Evolutionary conservation across 1,140 invertebrate species (phyloP).

Genomic region (Psix sp.): DNA sequence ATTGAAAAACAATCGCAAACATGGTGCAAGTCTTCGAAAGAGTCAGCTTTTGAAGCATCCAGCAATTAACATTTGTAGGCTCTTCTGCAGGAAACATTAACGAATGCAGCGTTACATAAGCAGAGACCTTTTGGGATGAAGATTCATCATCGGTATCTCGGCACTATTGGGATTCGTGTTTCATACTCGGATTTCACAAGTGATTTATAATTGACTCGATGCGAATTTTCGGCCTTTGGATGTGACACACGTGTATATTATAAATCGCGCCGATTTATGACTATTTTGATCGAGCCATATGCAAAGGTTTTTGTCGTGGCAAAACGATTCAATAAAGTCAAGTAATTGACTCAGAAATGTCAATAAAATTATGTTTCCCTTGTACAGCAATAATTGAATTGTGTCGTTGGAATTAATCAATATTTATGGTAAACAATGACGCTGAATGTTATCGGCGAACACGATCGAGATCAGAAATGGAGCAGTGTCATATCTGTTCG

Average conservation of each 20-base stretch:
- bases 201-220: conserved; percentile 42
- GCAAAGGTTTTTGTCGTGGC: background rate
- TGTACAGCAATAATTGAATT: conserved; percentile 58
- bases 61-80: conserved; percentile 25
- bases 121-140: conserved; percentile 29
- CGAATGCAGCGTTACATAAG: conserved; percentile 17
- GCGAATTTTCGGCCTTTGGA: conserved; percentile 18
- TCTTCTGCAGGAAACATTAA: conserved; percentile 4
- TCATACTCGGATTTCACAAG: conserved; percentile 19
- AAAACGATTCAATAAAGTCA: conserved; percentile 39
- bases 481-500: conserved; percentile 44
- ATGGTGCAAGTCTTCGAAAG: too few relatives aligned
- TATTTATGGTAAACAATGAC: conserved; percentile 59
- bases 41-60: background rate
- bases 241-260: conserved; percentile 6
- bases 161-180: conserved; percentile 25
- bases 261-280: conserved; percentile 28
- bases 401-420: conserved; percentile 55
- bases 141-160: conserved; percentile 32
- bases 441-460: conserved; percentile 51
- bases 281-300: conserved; percentile 8
- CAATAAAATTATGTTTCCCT: conserved; percentile 52
- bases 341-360: conserved; percentile 49
- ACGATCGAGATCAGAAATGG: conserved; percentile 57
- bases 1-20: too few relatives aligned